These are phyloP conservation scores for Strongylocentrotus purpuratus DNA, from an alignment of 35 echinoderm and acorn worm genomes.

Conservation along the genomic window DNA sequence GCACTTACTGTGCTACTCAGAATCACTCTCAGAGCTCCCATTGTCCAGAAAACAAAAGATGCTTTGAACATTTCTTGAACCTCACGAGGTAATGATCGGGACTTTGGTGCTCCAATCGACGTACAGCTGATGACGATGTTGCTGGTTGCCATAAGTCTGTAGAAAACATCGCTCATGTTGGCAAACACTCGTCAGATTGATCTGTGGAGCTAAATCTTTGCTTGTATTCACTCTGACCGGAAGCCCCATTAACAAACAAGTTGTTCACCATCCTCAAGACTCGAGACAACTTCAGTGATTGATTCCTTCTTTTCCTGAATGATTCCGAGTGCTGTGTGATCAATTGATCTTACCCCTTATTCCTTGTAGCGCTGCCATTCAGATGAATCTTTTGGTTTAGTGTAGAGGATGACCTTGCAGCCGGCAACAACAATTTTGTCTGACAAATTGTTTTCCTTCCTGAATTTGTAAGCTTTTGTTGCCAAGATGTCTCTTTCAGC, in stretches of 20 bases:
- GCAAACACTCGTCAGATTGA: neutral
- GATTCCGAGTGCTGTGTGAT: slow-evolving; percentile 69
- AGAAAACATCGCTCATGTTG: neutral
- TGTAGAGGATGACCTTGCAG: too few relatives aligned
- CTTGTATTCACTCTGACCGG: neutral
- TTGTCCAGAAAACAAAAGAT: neutral
- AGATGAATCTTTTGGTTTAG: too few relatives aligned
- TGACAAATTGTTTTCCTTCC: too few relatives aligned
- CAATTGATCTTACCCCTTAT: too few relatives aligned
- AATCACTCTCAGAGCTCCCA: slow-evolving; percentile 33
- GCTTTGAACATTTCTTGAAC: neutral
- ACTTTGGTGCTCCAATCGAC: slow-evolving; percentile 21
- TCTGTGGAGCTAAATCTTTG: neutral
- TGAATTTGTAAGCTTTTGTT: too few relatives aligned
- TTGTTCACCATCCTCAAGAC: slow-evolving; percentile 47
- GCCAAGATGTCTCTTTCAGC: too few relatives aligned
- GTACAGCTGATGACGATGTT: neutral
- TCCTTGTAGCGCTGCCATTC: too few relatives aligned
- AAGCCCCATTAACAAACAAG: slow-evolving; percentile 71
- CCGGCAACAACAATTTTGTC: too few relatives aligned
- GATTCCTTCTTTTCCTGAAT: slow-evolving; percentile 57
- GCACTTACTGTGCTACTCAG: slow-evolving; percentile 2
- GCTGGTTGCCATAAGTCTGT: neutral
- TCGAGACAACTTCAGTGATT: slow-evolving; percentile 48
- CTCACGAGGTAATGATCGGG: slow-evolving; percentile 21